Evolutionary conservation across 2,113 vertebrate genomes (phyloP).

Genomic region (Sminthopsis crassicaudata): DNA sequence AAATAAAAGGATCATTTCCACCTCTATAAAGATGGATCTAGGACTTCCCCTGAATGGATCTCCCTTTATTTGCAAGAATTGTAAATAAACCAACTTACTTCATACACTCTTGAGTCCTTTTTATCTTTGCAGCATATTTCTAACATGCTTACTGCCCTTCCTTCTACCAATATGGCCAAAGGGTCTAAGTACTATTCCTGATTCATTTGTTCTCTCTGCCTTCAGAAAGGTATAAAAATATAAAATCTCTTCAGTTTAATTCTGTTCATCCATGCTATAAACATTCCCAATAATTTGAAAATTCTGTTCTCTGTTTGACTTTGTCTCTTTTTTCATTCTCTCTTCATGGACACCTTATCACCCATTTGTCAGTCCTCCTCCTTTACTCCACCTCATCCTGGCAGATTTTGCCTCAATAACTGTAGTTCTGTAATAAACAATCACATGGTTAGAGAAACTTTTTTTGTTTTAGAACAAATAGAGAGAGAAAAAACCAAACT

Average conservation of each 20-base stretch:
- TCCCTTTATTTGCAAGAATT: no score
- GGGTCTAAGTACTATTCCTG: background rate
- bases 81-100: no score
- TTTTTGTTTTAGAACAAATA: background rate
- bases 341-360: background rate
- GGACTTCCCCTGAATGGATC: no score
- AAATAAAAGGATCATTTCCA: no score
- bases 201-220: background rate
- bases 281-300: background rate
- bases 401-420: background rate
- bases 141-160: background rate
- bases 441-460: background rate
- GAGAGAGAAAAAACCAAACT: background rate
- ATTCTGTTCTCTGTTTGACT: background rate
- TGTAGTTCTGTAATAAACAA: background rate
- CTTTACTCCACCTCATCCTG: background rate
- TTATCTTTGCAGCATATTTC: no score
- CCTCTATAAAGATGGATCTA: no score
- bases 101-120: no score
- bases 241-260: background rate
- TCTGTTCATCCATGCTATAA: background rate
- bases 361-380: no score
- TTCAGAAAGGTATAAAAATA: background rate
- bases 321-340: background rate
- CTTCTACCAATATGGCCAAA: background rate